Percentiles rank a stretch among this genome's conserved stretches.
Evolutionary conservation across 2,797 vertebrate genomes (phyloP).

Genomic region (Sebastes reedi): DNA sequence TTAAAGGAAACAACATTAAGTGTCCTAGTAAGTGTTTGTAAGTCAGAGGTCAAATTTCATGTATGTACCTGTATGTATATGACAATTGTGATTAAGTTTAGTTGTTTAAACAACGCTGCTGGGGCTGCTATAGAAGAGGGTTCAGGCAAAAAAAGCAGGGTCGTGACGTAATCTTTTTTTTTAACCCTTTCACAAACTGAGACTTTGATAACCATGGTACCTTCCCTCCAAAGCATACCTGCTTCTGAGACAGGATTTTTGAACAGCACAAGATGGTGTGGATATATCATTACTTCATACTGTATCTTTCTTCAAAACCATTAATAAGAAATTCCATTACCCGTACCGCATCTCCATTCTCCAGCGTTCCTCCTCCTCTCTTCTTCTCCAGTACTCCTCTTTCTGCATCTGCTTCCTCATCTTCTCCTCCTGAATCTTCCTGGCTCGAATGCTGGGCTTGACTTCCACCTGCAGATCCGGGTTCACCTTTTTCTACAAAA

Average conservation of each 20-base stretch:
- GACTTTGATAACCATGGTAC: too few species aligned
- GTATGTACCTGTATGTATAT: too few species aligned
- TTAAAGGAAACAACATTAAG: background rate
- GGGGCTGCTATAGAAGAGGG: too few species aligned
- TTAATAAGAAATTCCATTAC: background rate
- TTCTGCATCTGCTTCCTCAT: conserved; percentile 99
- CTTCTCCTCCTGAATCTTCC: conserved; percentile 98
- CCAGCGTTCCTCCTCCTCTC: conserved; percentile 98
- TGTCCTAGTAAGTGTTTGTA: background rate
- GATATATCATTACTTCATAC: background rate
- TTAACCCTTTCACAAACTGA: too few species aligned
- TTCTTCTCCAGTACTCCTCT: conserved; percentile 97
- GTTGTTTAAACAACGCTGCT: too few species aligned
- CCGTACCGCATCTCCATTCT: conserved; percentile 97
- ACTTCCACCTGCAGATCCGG: conserved; percentile 99
- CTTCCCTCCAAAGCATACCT: background rate
- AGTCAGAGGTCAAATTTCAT: too few species aligned
- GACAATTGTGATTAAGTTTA: too few species aligned
- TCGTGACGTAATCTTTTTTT: too few species aligned
- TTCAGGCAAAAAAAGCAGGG: too few species aligned
- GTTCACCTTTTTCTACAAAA: conserved; percentile 96
- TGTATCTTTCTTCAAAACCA: background rate
- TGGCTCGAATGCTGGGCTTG: conserved; percentile 96
- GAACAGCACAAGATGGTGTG: background rate
- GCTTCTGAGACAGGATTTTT: background rate